Conservation (phyloP, 2,113 vertebrate genomes). For the Anolis sagrei region DNA sequence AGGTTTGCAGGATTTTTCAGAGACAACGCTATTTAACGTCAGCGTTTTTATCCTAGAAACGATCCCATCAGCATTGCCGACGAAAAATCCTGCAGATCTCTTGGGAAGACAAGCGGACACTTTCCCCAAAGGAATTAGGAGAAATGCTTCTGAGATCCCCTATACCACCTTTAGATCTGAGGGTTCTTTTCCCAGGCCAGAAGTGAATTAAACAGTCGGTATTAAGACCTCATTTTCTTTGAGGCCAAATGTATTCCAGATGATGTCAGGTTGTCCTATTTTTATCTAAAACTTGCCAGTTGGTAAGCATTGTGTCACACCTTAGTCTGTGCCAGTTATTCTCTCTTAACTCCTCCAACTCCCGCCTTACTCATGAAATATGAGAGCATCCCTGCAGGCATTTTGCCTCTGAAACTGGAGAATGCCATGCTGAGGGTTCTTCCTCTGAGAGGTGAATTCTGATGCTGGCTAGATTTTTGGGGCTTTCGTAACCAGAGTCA, state of each 20-base stretch:
- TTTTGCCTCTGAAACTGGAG: constrained; percentile 58
- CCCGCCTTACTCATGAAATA: constrained; percentile 52
- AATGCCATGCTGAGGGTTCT: constrained; percentile 29
- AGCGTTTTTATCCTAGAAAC: too few species aligned
- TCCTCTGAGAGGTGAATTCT: constrained; percentile 18
- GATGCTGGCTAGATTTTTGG: constrained; percentile 28
- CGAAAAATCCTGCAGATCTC: too few species aligned
- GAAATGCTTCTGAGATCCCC: constrained; percentile 5
- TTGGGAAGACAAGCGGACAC: too few species aligned
- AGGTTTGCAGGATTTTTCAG: too few species aligned
- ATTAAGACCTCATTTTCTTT: constrained; percentile 19
- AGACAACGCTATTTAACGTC: too few species aligned
- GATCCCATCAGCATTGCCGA: too few species aligned
- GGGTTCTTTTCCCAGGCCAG: neutral
- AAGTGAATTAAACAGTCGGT: constrained; percentile 27
- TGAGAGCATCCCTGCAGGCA: constrained; percentile 64
- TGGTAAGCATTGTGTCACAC: constrained; percentile 64
- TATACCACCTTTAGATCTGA: constrained; percentile 23
- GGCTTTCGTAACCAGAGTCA: constrained; percentile 7
- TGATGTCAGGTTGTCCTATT: constrained; percentile 58
- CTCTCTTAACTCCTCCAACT: constrained; percentile 40
- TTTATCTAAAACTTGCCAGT: constrained; percentile 56
- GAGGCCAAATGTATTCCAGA: constrained; percentile 30
- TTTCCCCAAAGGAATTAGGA: neutral
- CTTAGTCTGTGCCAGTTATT: constrained; percentile 65